These are phyloP conservation scores for Oxytorus armatus DNA, from an alignment of 2,888 invertebrate genomes.

Conservation along the genomic window DNA sequence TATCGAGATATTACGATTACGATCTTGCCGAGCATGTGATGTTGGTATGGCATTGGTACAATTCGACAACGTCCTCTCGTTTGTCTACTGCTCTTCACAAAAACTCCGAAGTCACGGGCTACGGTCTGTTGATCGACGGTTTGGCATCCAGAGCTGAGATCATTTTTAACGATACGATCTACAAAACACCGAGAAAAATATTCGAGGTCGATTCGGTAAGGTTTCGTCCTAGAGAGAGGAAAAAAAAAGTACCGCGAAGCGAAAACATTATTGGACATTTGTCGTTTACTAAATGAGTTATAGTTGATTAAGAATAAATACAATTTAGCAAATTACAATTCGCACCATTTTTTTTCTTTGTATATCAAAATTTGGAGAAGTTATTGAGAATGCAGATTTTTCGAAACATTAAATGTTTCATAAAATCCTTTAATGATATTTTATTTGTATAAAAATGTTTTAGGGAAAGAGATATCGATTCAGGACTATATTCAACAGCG, in stretches of 20 bases:
- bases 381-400: too few species aligned
- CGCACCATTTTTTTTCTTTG: too few species aligned
- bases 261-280: slow-evolving; percentile 10
- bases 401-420: too few species aligned
- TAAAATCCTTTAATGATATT: too few species aligned
- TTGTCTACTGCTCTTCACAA: slow-evolving; percentile 73
- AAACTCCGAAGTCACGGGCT: slow-evolving; percentile 69
- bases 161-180: slow-evolving; percentile 57
- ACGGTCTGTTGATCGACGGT: slow-evolving; percentile 77
- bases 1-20: slow-evolving; percentile 83
- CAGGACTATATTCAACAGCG: slow-evolving; percentile 80
- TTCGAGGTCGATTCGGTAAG: slow-evolving; percentile 75
- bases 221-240: neutral
- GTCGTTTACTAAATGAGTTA: neutral
- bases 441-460: too few species aligned
- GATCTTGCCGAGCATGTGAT: slow-evolving; percentile 85
- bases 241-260: neutral
- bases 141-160: slow-evolving; percentile 73
- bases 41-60: slow-evolving; percentile 85
- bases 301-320: too few species aligned
- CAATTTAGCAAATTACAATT: too few species aligned
- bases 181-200: slow-evolving; percentile 73
- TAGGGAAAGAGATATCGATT: slow-evolving; percentile 80
- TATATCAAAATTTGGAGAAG: too few species aligned
- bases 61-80: slow-evolving; percentile 71